phyloP scores from a whole-genome alignment of 1,140 invertebrate species.

The Cyphomyrmex costatus region DNA sequence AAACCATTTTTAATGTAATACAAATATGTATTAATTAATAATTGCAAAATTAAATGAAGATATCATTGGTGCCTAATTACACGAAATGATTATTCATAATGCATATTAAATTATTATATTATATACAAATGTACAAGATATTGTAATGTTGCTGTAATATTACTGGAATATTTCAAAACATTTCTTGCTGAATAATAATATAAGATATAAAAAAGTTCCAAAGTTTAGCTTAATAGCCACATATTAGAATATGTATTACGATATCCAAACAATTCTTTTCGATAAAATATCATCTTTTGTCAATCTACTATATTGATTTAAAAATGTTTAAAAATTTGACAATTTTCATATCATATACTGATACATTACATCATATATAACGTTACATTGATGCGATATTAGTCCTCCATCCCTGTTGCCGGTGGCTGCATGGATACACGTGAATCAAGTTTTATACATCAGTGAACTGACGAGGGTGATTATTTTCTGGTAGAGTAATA shows the following conservation, averaged over 20 bases:
- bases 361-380: constrained; percentile 17
- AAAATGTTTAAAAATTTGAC: not conserved
- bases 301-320: not conserved
- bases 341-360: not conserved
- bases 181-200: not conserved
- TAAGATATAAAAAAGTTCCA: not conserved
- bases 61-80: not conserved
- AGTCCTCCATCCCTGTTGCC: not conserved
- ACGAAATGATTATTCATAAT: constrained; percentile 2
- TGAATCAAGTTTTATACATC: constrained; percentile 23
- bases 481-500: constrained; percentile 43
- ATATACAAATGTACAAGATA: not conserved
- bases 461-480: not conserved
- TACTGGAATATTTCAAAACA: too few species aligned
- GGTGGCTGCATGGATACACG: not conserved
- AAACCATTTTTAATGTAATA: not conserved
- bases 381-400: not conserved
- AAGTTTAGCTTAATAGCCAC: not conserved
- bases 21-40: constrained; percentile 6
- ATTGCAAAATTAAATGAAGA: not conserved
- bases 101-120: not conserved
- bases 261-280: not conserved
- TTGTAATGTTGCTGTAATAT: too few species aligned
- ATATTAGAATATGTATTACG: not conserved
- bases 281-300: not conserved